Base-by-base conservation (phyloP, 92 coral and sea anemone genomes). In the Porites lobata region DNA sequence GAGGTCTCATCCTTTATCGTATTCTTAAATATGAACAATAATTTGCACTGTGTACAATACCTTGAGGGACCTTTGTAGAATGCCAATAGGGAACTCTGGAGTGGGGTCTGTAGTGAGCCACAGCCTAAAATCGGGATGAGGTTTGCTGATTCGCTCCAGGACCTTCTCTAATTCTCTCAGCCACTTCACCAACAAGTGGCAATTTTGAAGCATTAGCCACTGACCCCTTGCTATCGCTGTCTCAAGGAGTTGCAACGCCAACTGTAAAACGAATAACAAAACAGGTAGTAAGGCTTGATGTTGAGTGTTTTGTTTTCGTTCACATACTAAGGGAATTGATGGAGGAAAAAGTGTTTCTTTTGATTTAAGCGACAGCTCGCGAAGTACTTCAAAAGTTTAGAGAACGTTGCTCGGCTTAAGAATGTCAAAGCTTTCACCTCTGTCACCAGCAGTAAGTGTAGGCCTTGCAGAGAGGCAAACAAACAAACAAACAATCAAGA, bases 31-130 rank as follows among this genome's bases (percentile, higher is more conserved):
- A 4, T 38, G 47, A 38, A 38, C 47, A 38, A 38, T 38, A 38
- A 38, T 38, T 38, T 38, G 0, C 5, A 4, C 65, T 21, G 17
- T 1, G 59, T 11, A 17, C 12, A 62, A 18, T 92, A 98, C 99
- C 98, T 98, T 98, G 54, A 98, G 90, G 21, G 99, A 95, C 62
- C 99, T 91, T 84, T 98, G 99, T 2, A 98, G 92, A 59, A 98
- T 98, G 6, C 99, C 98, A 69, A 98, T 98, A 24, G 99, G 99
- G 43, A 98, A 98, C 87, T 98, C 99, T 1, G 99, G 99, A 1
- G 99, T 98, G 63, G 99, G 99, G 86, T 98, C 99, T 14, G 99
- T 98, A 13, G 99, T 98, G 32, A 98, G 96, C 99, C 99, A 98
- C 59, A 98, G 90, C 76, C 98, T 91, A 84, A 98, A 98, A 86